Evolutionary conservation across 2,797 vertebrate genomes (phyloP).

Genomic region (Falco naumanni): DNA sequence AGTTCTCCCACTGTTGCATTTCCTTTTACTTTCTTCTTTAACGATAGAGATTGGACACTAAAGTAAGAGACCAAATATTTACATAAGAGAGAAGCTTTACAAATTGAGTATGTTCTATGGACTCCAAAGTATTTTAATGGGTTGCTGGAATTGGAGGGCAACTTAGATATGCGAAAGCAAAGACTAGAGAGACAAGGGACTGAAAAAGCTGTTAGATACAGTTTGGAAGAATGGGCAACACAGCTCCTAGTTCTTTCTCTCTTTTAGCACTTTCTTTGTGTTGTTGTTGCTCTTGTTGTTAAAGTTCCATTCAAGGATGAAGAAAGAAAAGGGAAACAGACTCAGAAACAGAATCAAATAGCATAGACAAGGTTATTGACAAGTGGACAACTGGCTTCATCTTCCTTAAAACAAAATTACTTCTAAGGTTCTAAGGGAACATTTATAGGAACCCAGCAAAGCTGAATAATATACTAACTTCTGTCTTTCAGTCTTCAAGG

Average conservation of each 20-base stretch:
- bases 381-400: not conserved
- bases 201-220: not conserved
- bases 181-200: rapidly evolving
- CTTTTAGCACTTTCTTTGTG: rapidly evolving
- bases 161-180: not conserved
- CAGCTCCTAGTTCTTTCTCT: not conserved
- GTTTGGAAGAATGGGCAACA: not conserved
- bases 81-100: not conserved
- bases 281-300: too few relatives aligned
- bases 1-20: not conserved
- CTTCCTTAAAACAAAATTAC: not conserved
- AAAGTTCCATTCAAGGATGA: not conserved
- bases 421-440: not conserved
- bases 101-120: not conserved
- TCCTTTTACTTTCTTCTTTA: not conserved
- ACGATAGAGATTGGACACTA: not conserved
- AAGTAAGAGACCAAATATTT: not conserved
- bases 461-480: not conserved
- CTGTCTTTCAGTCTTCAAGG: not conserved
- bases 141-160: not conserved
- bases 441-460: not conserved
- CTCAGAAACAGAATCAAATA: not conserved
- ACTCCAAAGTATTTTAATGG: not conserved
- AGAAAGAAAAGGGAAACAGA: not conserved
- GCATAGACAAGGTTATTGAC: not conserved